Percentiles rank a stretch among this genome's conserved stretches.
These are phyloP conservation scores for Eremobia ochroleuca DNA, from an alignment of 2,888 invertebrate species.

Conservation along the genomic window DNA sequence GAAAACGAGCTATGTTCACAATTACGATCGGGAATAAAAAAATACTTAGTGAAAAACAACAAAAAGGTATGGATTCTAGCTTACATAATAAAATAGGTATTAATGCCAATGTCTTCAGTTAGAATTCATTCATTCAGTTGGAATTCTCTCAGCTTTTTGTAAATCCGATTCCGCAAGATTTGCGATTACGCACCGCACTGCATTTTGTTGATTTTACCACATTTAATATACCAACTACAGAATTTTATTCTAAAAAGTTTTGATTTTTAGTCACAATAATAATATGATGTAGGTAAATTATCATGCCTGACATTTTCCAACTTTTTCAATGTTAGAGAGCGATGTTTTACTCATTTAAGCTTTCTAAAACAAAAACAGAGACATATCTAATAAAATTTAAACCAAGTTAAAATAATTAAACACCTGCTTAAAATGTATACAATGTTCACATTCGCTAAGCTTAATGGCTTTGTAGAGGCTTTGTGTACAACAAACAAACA, in stretches of 20 bases:
- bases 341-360: constrained; percentile 8
- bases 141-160: not conserved
- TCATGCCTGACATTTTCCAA: not conserved
- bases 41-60: too few relatives aligned
- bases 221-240: not conserved
- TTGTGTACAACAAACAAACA: constrained; percentile 62
- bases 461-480: constrained; percentile 52
- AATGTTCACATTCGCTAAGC: constrained; percentile 52
- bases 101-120: not conserved
- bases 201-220: not conserved
- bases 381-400: constrained; percentile 25
- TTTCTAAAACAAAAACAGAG: constrained; percentile 1
- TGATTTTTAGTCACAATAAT: not conserved
- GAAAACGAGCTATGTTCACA: too few relatives aligned
- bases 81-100: not conserved
- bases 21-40: too few relatives aligned
- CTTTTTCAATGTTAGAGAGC: not conserved
- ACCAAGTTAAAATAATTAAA: constrained; percentile 44
- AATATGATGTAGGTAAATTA: not conserved
- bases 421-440: constrained; percentile 45
- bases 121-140: not conserved
- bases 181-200: not conserved
- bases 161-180: not conserved
- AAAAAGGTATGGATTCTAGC: too few relatives aligned
- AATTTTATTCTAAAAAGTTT: not conserved